Evolutionary conservation across 2,888 invertebrate genomes (phyloP).

Genomic region (Hemicrepidius hirtus): DNA sequence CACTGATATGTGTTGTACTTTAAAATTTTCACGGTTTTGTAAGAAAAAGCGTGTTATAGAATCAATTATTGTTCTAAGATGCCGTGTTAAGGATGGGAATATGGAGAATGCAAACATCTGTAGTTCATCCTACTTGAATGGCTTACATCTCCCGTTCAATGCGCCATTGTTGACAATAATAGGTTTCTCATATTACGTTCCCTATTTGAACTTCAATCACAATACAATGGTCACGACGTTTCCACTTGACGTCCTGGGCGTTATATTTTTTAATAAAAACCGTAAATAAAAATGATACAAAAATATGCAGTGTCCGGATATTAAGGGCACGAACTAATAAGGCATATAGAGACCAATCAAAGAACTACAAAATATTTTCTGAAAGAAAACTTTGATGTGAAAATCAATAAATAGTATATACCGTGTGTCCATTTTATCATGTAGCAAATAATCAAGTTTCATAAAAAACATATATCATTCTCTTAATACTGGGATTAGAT

Average conservation of each 20-base stretch:
- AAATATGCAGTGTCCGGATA: too few species aligned
- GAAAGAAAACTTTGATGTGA: background rate
- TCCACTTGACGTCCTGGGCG: slow-evolving; percentile 6
- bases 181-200: slow-evolving; percentile 30
- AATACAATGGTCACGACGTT: slow-evolving; percentile 30
- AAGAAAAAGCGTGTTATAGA: background rate
- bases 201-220: slow-evolving; percentile 30
- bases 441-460: background rate
- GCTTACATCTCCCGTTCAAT: slow-evolving; percentile 26
- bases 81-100: slow-evolving; percentile 24
- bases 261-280: slow-evolving; percentile 11
- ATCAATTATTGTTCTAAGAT: slow-evolving; percentile 10
- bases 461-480: background rate
- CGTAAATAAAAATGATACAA: background rate
- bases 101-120: slow-evolving; percentile 23
- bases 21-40: background rate
- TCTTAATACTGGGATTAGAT: background rate
- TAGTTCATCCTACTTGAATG: slow-evolving; percentile 21
- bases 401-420: background rate
- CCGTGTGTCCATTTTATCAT: too few species aligned
- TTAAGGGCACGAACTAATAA: too few species aligned
- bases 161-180: slow-evolving; percentile 25
- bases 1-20: background rate
- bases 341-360: too few species aligned
- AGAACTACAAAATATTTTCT: too few species aligned